Evolutionary conservation across 2,888 invertebrate species (phyloP).

Genomic region (Drosophila siamana): DNA sequence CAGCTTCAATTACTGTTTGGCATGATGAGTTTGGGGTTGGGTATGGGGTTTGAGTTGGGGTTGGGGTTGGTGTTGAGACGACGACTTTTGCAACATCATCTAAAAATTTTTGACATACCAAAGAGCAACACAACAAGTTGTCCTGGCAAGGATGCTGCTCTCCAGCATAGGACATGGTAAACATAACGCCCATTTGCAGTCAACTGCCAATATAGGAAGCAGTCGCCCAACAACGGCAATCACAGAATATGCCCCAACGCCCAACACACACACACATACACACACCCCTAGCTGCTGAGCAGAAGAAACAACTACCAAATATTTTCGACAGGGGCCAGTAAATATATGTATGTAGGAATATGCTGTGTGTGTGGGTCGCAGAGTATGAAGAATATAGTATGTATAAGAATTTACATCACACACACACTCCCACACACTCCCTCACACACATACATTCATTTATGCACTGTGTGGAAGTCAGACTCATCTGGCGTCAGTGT

Average conservation of each 20-base stretch:
- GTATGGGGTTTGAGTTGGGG: too few relatives aligned
- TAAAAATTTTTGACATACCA: constrained; percentile 71
- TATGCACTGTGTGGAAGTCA: constrained; percentile 12
- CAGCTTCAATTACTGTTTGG: constrained; percentile 70
- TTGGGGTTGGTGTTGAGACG: constrained; percentile 6
- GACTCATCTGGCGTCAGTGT: constrained; percentile 72
- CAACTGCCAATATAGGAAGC: constrained; percentile 78
- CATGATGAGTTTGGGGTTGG: neutral
- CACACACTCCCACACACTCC: too few relatives aligned
- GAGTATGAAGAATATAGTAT: constrained; percentile 43
- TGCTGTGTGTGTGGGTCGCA: constrained; percentile 31
- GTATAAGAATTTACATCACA: constrained; percentile 71
- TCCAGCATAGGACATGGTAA: constrained; percentile 42
- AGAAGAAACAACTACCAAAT: constrained; percentile 50
- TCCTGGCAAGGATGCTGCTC: constrained; percentile 45
- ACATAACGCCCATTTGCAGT: constrained; percentile 80
- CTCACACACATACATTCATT: neutral
- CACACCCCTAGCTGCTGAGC: neutral
- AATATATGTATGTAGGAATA: constrained; percentile 45
- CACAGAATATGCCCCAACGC: constrained; percentile 45
- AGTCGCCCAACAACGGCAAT: constrained; percentile 59
- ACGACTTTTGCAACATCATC: constrained; percentile 77
- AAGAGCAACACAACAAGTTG: constrained; percentile 54
- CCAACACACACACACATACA: neutral
- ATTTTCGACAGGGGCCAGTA: constrained; percentile 57